Base-by-base conservation (phyloP, 2,113 vertebrate species). In the Nicator chloris region DNA sequence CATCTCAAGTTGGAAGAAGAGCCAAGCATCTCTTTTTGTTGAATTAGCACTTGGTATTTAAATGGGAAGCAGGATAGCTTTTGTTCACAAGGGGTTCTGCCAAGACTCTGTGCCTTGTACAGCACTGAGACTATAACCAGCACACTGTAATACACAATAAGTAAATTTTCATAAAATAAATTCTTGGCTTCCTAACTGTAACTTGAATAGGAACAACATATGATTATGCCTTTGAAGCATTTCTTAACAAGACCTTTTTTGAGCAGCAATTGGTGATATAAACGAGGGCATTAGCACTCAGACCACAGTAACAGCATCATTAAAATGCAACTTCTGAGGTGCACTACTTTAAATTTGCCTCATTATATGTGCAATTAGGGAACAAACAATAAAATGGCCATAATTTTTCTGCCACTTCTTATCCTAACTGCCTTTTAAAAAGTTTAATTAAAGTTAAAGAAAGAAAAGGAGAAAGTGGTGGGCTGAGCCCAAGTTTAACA, bases 311-410 rank as follows among this genome's bases (percentile, higher is more conserved):
- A 92, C 94, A 54, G 54, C 19, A 4, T 95, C 79, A 71, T 95
- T 96, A 84, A 82, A 92, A 95, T 81, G 28, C 30, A 81, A 71
- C 66, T 94, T 95, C 72, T 23, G 92, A 92, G 84, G 70, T 96
- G 40, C 14, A 8, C 39, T 72, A 1, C 94, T 96, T 89, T 86
- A 82, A 86, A 95, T 97, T 96, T 95, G 61, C 86, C 91, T 95
- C 87, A 66, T 96, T 96, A 82, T 47, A 1, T 71, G 61, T 94
- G 82, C 88, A 96, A 68, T 95, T 96, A 95, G 63, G 73, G 68
- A 87, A 91, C 90, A 96, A 97, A 96, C 82, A 92, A 81, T 90
- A 92, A 96, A 92, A 82, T 60, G 50, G 56, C 33, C 5, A 7
- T 89, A 54, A 69, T 81, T 95, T 95, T 87, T 78, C 80, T 61